Percentiles rank a stretch among this genome's conserved stretches.
Evolutionary conservation across 2,797 vertebrate species (phyloP).

Genomic region (Melanogrammus aeglefinus): DNA sequence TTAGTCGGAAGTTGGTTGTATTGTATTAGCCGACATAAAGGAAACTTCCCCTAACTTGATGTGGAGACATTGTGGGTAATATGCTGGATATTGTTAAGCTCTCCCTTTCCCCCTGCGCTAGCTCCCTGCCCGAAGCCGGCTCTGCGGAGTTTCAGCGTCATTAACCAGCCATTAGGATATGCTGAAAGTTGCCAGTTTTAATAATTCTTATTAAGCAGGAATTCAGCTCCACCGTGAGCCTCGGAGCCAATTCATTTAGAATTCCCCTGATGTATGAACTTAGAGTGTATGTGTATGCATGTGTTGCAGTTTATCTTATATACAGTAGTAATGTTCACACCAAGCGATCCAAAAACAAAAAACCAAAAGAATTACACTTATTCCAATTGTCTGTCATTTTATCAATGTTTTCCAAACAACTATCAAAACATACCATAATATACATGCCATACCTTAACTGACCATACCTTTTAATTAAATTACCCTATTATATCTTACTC

Average conservation of each 20-base stretch:
- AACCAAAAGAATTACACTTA: background rate
- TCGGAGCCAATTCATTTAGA: background rate
- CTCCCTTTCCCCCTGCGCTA: conserved; percentile 49
- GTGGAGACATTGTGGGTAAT: conserved; percentile 17
- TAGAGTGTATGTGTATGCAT: background rate
- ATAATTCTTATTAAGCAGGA: conserved; percentile 47
- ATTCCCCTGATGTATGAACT: background rate
- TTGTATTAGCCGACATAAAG: background rate
- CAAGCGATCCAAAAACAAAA: background rate
- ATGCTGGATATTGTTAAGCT: conserved; percentile 33
- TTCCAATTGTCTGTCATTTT: background rate
- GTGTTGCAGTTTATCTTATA: background rate
- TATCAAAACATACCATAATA: background rate
- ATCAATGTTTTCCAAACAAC: background rate
- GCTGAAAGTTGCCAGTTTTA: conserved; percentile 36
- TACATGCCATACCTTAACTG: background rate
- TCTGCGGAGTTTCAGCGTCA: conserved; percentile 48
- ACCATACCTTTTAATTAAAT: background rate
- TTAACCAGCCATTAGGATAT: conserved; percentile 53
- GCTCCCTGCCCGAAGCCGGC: conserved; percentile 35
- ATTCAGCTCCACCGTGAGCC: conserved; percentile 23
- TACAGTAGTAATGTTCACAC: background rate
- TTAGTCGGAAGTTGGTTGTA: background rate
- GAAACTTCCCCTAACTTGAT: background rate
- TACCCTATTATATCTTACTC: background rate